Conservation (phyloP, 2,797 vertebrate genomes). For the Hapalemur alaotrensis region DNA sequence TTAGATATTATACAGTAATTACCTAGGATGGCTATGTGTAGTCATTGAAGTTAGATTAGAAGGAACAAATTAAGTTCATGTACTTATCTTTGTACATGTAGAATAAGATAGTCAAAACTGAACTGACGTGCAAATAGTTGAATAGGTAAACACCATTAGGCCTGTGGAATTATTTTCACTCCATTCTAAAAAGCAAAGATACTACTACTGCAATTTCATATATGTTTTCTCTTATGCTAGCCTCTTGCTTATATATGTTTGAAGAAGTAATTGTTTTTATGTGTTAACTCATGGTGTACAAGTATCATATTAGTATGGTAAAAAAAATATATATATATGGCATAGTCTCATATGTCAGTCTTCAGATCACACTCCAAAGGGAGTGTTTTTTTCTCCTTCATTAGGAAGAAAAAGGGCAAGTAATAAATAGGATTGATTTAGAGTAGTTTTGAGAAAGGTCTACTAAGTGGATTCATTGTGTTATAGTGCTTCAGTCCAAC, state of each 20-base stretch:
- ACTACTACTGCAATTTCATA: neutral
- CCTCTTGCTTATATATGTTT: neutral
- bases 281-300: neutral
- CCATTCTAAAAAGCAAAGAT: neutral
- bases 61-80: slow-evolving; percentile 39
- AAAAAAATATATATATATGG: neutral
- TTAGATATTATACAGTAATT: slow-evolving; percentile 18
- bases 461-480: slow-evolving; percentile 22
- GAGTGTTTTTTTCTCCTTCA: neutral
- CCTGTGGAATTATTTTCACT: slow-evolving; percentile 8
- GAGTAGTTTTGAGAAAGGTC: neutral
- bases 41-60: slow-evolving; percentile 33
- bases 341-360: neutral
- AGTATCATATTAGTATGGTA: neutral
- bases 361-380: neutral
- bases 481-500: neutral
- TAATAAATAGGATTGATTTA: slow-evolving; percentile 2
- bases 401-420: slow-evolving; percentile 28
- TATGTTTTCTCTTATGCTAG: neutral
- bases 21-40: neutral
- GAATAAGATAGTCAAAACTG: neutral
- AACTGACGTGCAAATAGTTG: slow-evolving; percentile 13
- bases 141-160: neutral
- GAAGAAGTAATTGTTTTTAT: neutral
- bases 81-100: slow-evolving; percentile 2